These are phyloP conservation scores for Astyanax mexicanus DNA, from an alignment of 2,797 vertebrate genomes.

Conservation along the genomic window DNA sequence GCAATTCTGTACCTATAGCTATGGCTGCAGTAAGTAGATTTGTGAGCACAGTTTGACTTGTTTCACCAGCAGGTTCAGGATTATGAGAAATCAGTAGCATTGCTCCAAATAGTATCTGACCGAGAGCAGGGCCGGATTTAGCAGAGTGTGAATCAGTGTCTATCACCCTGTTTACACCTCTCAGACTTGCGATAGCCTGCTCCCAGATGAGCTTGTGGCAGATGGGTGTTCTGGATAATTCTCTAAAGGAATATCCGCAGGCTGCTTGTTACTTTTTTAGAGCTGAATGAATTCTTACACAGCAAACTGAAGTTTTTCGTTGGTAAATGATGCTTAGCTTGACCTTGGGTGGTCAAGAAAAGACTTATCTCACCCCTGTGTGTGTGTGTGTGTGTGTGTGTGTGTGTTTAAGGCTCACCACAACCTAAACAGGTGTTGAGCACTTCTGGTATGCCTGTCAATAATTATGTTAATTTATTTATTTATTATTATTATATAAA, in stretches of 20 bases:
- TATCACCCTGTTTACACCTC: background rate
- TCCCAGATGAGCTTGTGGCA: background rate
- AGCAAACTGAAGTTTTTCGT: background rate
- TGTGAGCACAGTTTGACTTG: too few relatives aligned
- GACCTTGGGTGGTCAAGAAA: background rate
- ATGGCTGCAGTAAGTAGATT: too few relatives aligned
- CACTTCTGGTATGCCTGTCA: too few relatives aligned
- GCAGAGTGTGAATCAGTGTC: background rate
- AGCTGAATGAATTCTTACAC: slow-evolving; percentile 11
- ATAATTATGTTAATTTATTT: too few relatives aligned
- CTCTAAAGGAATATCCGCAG: background rate
- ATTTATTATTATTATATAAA: too few relatives aligned
- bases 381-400: too few relatives aligned
- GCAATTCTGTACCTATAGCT: too few relatives aligned
- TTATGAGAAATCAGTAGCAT: background rate
- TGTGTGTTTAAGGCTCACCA: too few relatives aligned
- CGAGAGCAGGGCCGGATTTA: background rate
- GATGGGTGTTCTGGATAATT: slow-evolving; percentile 4
- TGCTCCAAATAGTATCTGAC: background rate
- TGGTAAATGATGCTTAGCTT: background rate
- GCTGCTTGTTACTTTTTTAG: background rate
- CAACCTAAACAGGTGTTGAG: too few relatives aligned
- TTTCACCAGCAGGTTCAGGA: too few relatives aligned
- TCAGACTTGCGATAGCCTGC: background rate
- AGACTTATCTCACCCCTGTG: too few relatives aligned